A percentile compares a stretch with the other conserved stretches of the same genome.
Evolutionary conservation across 2,113 vertebrate species (phyloP).

Genomic region (Epinephelus moara): DNA sequence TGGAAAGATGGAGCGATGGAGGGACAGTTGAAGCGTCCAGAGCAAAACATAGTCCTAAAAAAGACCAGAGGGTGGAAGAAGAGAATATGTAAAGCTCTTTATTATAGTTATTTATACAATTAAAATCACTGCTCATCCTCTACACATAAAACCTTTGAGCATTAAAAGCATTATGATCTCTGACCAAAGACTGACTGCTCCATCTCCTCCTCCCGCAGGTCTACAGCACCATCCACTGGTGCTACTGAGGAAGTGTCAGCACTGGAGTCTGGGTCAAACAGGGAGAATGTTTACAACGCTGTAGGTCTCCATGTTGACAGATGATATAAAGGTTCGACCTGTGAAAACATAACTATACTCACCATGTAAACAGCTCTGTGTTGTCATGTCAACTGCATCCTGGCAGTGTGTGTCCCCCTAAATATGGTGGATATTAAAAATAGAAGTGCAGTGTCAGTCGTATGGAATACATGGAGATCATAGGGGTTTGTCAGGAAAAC

Average conservation of each 20-base stretch:
- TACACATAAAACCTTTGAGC: background rate
- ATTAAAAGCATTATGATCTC: background rate
- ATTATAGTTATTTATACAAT: background rate
- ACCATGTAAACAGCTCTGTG: constrained; percentile 20
- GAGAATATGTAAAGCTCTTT: background rate
- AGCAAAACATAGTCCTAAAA: constrained; percentile 74
- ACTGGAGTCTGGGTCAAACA: constrained; percentile 1
- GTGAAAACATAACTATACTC: constrained; percentile 9
- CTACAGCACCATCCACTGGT: constrained; percentile 72
- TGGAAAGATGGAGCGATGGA: constrained; percentile 70
- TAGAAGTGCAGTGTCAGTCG: background rate
- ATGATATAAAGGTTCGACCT: background rate
- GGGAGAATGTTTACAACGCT: background rate
- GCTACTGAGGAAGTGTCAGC: background rate
- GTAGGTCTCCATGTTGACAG: background rate
- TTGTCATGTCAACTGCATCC: background rate
- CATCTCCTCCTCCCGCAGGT: constrained; percentile 81
- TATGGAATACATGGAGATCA: no score
- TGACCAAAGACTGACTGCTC: constrained; percentile 73
- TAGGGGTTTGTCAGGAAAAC: no score
- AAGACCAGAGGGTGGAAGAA: background rate
- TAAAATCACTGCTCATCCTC: background rate
- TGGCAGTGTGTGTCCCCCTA: constrained; percentile 5
- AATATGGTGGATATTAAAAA: background rate
- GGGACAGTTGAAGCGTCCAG: constrained; percentile 68